Evolutionary conservation across 2,888 invertebrate species (phyloP), one percentile per base, ranked within the genome.

Genomic region (Diploptera punctata): DNA sequence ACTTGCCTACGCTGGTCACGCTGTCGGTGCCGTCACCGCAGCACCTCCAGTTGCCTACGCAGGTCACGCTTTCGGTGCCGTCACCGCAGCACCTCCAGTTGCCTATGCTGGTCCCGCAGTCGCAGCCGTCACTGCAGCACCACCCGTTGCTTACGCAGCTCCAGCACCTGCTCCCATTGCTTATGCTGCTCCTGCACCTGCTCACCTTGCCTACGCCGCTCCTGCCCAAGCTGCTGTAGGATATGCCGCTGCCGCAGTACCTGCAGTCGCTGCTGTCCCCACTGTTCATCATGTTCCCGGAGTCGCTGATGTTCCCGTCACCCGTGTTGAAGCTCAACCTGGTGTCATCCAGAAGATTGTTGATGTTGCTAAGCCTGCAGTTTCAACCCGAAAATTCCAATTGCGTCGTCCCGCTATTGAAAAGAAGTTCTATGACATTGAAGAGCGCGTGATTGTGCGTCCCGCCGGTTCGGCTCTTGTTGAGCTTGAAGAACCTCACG

Each of bases 401-500:
- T 82, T 82, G 44, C 86, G 88, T 73, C 85, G 88, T 74, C 88
- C 88, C 52, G 88, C 88, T 43, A 86, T 89, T 73, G 87, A 88
- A 77, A 88, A 89, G 80, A 87, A 88, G 78, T 89, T 88, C 80
- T 89, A 88, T 79, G 89, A 89, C 77, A 87, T 89, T 75, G 89
- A 89, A 77, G 87, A 88, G 77, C 85, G 87, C 61, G 85, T 87
- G 24, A 82, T 88, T 19, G 84, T 89, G 54, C 85, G 88, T 29
- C 88, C 88, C 0, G 88, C 87, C 3, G 89, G 89, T 31, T 87
- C 87, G 10, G 86, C 88, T 31, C 84, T 89, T 3, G 84, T 89
- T 0, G 89, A 89, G 76, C 81, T 89, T 13, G 87, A 87, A 75
- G 86, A 87, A 75, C 89, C 88, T 0, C 83, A 86, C 19, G 86